Conservation (phyloP, 2,113 vertebrate genomes). For the Phaethornis superciliosus region DNA sequence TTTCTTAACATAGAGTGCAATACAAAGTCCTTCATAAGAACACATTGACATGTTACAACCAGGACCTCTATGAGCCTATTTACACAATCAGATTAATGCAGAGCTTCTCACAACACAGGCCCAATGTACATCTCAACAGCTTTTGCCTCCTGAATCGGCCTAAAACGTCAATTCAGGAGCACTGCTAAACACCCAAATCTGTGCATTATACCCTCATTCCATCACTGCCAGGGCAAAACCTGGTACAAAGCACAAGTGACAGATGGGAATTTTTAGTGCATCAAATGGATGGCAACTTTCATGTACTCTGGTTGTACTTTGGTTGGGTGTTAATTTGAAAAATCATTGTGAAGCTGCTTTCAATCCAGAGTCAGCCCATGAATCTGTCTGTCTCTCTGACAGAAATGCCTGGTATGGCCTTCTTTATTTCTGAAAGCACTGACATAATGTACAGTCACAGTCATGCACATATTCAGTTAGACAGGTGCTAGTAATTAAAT, state of each 20-base stretch:
- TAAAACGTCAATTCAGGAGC: not conserved
- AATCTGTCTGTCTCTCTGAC: not conserved
- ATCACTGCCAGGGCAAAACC: not conserved
- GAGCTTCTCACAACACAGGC: not conserved
- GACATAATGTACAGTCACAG: not conserved
- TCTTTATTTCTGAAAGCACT: not conserved
- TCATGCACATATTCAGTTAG: not conserved
- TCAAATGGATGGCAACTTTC: not conserved
- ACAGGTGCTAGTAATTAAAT: conserved; percentile 29
- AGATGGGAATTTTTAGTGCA: not conserved
- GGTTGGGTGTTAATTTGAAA: not conserved
- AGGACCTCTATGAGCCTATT: not conserved
- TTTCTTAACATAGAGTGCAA: too few species aligned
- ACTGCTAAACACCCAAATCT: not conserved
- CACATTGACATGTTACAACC: fast-evolving
- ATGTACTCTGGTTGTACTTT: not conserved
- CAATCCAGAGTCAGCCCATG: not conserved
- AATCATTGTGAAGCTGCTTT: not conserved
- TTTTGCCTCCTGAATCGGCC: not conserved
- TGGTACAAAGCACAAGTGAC: not conserved
- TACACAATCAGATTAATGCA: not conserved
- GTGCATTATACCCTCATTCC: not conserved
- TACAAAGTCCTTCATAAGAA: not conserved
- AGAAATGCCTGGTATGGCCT: not conserved
- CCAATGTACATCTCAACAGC: not conserved